A percentile compares a stretch with the other conserved stretches of the same genome.
Conservation (phyloP, 1,140 invertebrate genomes). For the Diabrotica undecimpunctata region DNA sequence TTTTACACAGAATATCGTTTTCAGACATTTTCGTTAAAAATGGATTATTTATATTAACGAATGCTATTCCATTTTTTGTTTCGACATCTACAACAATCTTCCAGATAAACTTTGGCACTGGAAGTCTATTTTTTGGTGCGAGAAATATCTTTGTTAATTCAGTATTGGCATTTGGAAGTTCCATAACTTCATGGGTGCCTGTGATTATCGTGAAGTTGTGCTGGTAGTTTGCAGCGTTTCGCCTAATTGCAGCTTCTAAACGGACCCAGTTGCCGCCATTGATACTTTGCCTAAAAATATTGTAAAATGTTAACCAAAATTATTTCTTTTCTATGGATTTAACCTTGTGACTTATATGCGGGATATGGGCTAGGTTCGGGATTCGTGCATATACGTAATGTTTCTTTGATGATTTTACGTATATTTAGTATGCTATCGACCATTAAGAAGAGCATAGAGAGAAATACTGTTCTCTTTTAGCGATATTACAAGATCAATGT, state of each 20-base stretch:
- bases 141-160: constrained; percentile 43
- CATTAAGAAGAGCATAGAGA: too few relatives aligned
- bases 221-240: constrained; percentile 30
- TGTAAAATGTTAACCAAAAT: too few relatives aligned
- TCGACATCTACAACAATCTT: constrained; percentile 47
- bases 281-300: constrained; percentile 43
- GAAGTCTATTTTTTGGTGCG: constrained; percentile 36
- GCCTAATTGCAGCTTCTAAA: constrained; percentile 47
- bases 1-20: constrained; percentile 37
- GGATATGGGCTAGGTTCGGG: too few relatives aligned
- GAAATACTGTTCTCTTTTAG: too few relatives aligned
- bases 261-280: constrained; percentile 53
- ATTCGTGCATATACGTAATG: too few relatives aligned
- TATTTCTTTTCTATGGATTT: too few relatives aligned
- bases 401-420: too few relatives aligned
- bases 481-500: too few relatives aligned
- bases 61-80: constrained; percentile 46
- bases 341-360: too few relatives aligned
- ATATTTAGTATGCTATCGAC: too few relatives aligned
- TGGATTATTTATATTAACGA: constrained; percentile 53
- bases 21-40: constrained; percentile 24
- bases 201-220: constrained; percentile 46
- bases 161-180: constrained; percentile 35
- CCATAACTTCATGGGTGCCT: constrained; percentile 45
- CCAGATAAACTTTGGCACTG: constrained; percentile 51